Evolutionary conservation across 2,113 vertebrate species (phyloP).

Genomic region (Neolamprologus caudopunctatus): DNA sequence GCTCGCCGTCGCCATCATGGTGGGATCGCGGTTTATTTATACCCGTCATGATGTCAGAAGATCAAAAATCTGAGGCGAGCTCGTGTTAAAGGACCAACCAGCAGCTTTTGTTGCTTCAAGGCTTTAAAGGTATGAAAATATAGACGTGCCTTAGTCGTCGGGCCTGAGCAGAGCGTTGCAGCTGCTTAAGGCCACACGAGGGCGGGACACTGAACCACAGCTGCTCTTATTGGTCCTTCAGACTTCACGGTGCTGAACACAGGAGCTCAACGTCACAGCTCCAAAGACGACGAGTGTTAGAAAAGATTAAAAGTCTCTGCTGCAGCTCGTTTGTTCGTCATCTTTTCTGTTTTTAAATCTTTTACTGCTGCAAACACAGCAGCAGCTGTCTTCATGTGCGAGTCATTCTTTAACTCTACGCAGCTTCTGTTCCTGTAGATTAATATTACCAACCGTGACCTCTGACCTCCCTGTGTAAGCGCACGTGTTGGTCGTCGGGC

Average conservation of each 20-base stretch:
- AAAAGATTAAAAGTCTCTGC: background rate
- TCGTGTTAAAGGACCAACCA: background rate
- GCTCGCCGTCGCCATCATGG: background rate
- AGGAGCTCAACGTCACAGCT: background rate
- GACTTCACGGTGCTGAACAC: background rate
- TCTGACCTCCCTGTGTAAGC: background rate
- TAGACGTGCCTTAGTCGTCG: rapidly evolving
- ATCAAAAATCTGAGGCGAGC: background rate
- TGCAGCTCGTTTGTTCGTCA: background rate
- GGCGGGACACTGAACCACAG: background rate
- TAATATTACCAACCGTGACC: background rate
- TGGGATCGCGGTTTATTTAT: background rate
- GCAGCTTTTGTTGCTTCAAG: background rate
- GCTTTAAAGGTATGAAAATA: background rate
- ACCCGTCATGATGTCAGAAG: rapidly evolving
- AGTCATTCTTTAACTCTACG: rapidly evolving
- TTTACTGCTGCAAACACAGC: background rate
- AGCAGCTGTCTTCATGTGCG: background rate
- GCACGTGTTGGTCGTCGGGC: rapidly evolving
- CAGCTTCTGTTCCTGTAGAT: background rate
- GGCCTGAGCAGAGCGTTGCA: background rate
- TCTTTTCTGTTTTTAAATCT: background rate
- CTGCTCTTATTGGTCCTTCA: background rate
- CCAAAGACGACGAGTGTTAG: background rate
- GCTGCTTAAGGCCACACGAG: rapidly evolving